These are phyloP conservation scores for Merluccius polli DNA, from an alignment of 2,797 vertebrate genomes.

Conservation along the genomic window DNA sequence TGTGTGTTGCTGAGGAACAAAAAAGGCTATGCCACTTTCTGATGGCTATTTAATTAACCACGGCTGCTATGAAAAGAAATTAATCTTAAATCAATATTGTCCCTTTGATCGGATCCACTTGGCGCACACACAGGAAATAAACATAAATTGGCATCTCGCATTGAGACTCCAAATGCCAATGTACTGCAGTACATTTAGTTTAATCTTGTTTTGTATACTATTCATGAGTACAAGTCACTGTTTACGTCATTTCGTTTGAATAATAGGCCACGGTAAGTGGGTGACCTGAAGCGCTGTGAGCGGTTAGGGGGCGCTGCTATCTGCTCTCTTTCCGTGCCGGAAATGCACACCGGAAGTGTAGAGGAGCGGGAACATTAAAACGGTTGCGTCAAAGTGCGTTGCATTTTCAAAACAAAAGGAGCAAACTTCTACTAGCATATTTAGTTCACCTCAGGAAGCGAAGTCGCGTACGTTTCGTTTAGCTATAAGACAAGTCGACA, in stretches of 20 bases:
- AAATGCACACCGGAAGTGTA: not conserved
- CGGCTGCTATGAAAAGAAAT: not conserved
- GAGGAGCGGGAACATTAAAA: slow-evolving; percentile 1
- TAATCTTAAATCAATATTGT: no score
- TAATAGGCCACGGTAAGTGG: not conserved
- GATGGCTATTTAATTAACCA: not conserved
- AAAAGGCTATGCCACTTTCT: no score
- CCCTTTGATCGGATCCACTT: no score
- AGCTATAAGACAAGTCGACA: no score
- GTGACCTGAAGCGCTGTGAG: not conserved
- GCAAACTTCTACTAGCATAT: not conserved
- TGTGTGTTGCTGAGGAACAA: not conserved
- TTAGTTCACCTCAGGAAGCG: not conserved
- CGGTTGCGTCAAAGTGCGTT: not conserved
- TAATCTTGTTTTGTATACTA: not conserved
- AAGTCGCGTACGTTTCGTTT: no score
- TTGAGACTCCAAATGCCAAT: not conserved
- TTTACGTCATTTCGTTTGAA: not conserved
- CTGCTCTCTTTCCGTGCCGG: not conserved
- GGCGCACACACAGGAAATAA: no score
- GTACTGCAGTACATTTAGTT: not conserved
- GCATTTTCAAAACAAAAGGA: not conserved
- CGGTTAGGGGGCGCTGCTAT: not conserved
- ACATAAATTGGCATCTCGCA: not conserved
- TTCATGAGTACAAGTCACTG: not conserved